A percentile compares a stretch with the other conserved stretches of the same genome.
These are phyloP conservation scores for Hyperoplus immaculatus DNA, from an alignment of 2,797 vertebrate species.

Conservation along the genomic window DNA sequence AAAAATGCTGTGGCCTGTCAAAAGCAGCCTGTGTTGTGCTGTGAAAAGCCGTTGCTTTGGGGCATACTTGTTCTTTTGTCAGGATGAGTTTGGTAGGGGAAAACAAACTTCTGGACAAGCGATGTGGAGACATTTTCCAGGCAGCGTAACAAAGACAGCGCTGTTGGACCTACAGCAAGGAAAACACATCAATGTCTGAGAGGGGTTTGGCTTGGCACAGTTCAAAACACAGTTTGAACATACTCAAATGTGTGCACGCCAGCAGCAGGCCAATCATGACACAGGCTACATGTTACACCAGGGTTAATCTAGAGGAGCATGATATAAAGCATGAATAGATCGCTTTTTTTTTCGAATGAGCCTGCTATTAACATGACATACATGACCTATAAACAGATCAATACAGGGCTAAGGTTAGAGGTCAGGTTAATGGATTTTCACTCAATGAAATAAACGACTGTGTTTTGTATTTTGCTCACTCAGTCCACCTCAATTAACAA, in stretches of 20 bases:
- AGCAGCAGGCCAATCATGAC: constrained; percentile 42
- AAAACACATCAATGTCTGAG: constrained; percentile 61
- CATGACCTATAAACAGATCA: constrained; percentile 38
- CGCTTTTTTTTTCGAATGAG: constrained; percentile 1
- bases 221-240: constrained; percentile 49
- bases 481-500: background rate
- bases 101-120: constrained; percentile 57
- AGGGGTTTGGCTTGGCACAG: constrained; percentile 48
- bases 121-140: constrained; percentile 66
- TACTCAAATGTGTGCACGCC: constrained; percentile 22
- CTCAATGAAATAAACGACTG: constrained; percentile 22
- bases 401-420: background rate
- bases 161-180: constrained; percentile 68
- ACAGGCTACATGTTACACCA: constrained; percentile 6
- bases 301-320: constrained; percentile 15
- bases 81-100: constrained; percentile 62
- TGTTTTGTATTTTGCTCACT: constrained; percentile 37
- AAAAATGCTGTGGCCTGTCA: constrained; percentile 37
- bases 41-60: constrained; percentile 47
- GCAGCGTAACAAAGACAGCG: constrained; percentile 76
- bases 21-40: constrained; percentile 29
- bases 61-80: constrained; percentile 67
- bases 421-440: constrained; percentile 26
- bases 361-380: constrained; percentile 49
- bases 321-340: constrained; percentile 43